A percentile compares a stretch with the other conserved stretches of the same genome.
Conservation (phyloP, 2,113 vertebrate species). For the Andinoacara biseriatus region DNA sequence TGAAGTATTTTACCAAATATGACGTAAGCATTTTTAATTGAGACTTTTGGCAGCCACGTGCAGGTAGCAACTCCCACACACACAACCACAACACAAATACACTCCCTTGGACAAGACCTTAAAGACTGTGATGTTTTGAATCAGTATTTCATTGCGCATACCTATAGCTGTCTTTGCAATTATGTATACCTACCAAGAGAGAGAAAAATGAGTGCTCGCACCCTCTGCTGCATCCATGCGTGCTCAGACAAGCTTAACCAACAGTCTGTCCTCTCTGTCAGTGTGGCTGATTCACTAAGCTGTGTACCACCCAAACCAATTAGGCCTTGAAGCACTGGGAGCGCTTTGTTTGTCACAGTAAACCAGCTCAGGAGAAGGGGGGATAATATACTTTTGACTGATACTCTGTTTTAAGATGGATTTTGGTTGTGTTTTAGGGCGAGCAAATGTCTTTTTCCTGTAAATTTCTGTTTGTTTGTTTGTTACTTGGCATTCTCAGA, state of each 20-base stretch:
- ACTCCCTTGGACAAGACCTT: background rate
- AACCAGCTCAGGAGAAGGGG: conserved; percentile 26
- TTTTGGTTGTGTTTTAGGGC: background rate
- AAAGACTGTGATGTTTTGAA: background rate
- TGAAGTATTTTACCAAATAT: conserved; percentile 89
- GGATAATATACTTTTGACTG: background rate
- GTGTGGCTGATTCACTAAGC: conserved; percentile 37
- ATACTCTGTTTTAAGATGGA: no score
- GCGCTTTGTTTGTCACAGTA: conserved; percentile 37
- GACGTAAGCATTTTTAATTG: conserved; percentile 81
- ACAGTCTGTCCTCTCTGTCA: conserved; percentile 35
- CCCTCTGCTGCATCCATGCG: background rate
- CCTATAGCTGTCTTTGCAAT: background rate
- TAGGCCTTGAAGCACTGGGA: conserved; percentile 34
- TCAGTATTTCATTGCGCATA: background rate
- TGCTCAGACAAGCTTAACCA: conserved; percentile 52
- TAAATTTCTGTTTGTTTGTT: background rate
- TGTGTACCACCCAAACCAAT: conserved; percentile 32
- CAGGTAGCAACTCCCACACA: background rate
- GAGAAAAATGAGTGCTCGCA: background rate
- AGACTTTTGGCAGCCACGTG: background rate
- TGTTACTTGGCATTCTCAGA: background rate
- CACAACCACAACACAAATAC: background rate
- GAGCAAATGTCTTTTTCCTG: background rate
- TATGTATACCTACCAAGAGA: background rate